These are phyloP conservation scores for Theristus sp. DNA, from an alignment of 2,888 invertebrate genomes.

Conservation along the genomic window DNA sequence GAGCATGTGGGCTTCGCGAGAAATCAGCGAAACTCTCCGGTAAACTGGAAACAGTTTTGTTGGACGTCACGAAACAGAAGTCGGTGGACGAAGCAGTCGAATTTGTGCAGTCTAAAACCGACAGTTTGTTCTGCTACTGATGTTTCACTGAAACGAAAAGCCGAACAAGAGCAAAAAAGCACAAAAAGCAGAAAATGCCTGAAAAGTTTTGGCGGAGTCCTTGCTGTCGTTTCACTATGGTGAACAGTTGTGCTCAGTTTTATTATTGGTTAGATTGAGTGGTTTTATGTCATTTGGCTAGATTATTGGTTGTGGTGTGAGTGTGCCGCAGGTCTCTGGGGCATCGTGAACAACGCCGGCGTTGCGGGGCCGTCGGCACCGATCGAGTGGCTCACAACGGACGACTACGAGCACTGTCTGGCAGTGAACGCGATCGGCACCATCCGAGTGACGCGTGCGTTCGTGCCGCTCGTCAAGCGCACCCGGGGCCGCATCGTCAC, in stretches of 20 bases:
- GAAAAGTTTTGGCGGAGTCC: too few relatives aligned
- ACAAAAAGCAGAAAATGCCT: too few relatives aligned
- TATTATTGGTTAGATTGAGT: too few relatives aligned
- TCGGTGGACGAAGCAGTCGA: too few relatives aligned
- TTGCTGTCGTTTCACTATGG: neutral
- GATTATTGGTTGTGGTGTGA: too few relatives aligned
- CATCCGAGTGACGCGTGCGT: slow-evolving; percentile 22
- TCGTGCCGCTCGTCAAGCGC: slow-evolving; percentile 15
- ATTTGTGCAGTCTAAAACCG: too few relatives aligned
- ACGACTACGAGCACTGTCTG: slow-evolving; percentile 47
- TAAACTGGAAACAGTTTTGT: neutral
- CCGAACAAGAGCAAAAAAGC: too few relatives aligned
- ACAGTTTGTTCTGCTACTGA: too few relatives aligned
- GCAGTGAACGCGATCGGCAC: slow-evolving; percentile 59
- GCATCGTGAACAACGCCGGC: slow-evolving; percentile 73
- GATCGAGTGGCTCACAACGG: slow-evolving; percentile 69
- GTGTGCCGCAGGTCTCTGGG: slow-evolving; percentile 56
- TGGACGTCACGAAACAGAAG: too few relatives aligned
- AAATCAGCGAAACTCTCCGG: neutral
- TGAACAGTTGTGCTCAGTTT: neutral
- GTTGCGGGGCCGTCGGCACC: slow-evolving; percentile 64
- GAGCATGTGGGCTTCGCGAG: neutral
- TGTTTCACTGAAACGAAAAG: too few relatives aligned
- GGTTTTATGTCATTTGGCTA: too few relatives aligned
- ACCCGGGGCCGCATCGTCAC: slow-evolving; percentile 26